These are phyloP conservation scores for Antigone vipio DNA, from an alignment of 2,113 vertebrate species.

Conservation along the genomic window DNA sequence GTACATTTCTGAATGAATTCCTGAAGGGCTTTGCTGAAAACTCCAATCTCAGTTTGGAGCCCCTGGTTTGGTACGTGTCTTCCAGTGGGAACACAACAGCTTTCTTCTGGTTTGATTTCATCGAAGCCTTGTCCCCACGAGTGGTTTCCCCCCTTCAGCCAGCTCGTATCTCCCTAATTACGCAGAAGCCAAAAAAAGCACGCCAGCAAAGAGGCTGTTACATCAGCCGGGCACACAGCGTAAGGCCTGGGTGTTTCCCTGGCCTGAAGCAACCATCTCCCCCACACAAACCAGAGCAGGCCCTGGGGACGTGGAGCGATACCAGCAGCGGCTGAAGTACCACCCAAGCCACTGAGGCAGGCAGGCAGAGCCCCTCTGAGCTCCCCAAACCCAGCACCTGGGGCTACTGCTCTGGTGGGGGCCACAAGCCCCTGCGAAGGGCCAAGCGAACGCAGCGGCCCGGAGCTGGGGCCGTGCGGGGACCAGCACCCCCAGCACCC, in stretches of 20 bases:
- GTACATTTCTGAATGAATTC: not conserved
- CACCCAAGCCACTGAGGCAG: too few species aligned
- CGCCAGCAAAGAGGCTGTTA: not conserved
- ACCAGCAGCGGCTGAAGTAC: not conserved
- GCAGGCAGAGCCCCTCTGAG: not conserved
- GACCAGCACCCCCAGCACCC: not conserved
- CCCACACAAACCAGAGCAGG: not conserved
- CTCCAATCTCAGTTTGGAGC: not conserved
- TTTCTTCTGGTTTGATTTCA: not conserved
- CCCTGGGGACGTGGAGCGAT: not conserved
- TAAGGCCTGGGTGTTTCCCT: fast-evolving
- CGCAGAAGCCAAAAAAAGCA: not conserved
- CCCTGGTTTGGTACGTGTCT: not conserved
- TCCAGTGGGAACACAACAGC: not conserved
- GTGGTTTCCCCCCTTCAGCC: not conserved
- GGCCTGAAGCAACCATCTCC: not conserved
- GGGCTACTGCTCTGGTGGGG: too few species aligned
- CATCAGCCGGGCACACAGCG: not conserved
- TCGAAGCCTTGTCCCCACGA: not conserved
- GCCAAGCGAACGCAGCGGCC: not conserved
- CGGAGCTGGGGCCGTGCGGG: too few species aligned
- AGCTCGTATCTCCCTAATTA: not conserved
- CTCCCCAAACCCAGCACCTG: not conserved
- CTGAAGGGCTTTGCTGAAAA: not conserved
- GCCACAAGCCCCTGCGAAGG: not conserved